Evolutionary conservation across 2,797 vertebrate species (phyloP).

Genomic region (Diplodus puntazzo): DNA sequence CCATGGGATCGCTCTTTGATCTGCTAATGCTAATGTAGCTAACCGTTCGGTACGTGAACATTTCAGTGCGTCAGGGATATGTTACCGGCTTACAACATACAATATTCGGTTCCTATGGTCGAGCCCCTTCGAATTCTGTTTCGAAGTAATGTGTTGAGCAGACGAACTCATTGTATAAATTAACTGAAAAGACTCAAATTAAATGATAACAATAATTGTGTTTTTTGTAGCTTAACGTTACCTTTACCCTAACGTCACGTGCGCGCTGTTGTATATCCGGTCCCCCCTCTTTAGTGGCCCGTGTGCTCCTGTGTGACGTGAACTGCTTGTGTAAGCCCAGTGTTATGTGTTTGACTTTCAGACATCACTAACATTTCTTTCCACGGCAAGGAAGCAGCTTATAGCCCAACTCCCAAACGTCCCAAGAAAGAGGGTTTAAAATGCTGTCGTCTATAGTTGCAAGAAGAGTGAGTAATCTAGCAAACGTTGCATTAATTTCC

Average conservation of each 20-base stretch:
- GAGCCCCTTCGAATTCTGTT: fast-evolving
- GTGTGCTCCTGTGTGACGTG: conserved; percentile 35
- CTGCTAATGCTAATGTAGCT: conserved; percentile 59
- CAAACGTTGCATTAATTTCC: neutral
- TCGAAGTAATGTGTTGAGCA: fast-evolving
- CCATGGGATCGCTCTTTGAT: conserved; percentile 1
- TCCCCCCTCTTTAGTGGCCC: conserved; percentile 8
- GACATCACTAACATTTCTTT: neutral
- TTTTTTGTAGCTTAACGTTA: neutral
- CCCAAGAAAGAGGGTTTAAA: neutral
- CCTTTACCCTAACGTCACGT: neutral
- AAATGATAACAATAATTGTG: neutral
- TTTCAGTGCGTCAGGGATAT: conserved; percentile 11
- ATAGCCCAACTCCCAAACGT: neutral
- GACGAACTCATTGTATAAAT: fast-evolving
- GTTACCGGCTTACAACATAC: conserved; percentile 55
- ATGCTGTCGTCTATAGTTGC: conserved; percentile 68
- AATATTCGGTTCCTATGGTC: conserved; percentile 36
- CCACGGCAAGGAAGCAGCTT: neutral
- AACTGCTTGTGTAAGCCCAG: conserved; percentile 51
- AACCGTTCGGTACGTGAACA: conserved; percentile 14
- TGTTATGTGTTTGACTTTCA: conserved; percentile 34
- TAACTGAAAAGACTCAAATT: fast-evolving
- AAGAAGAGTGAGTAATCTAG: conserved; percentile 74
- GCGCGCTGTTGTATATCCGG: neutral